These are phyloP conservation scores for Malthinus flaveolus DNA, from an alignment of 2,888 invertebrate genomes.

Conservation along the genomic window DNA sequence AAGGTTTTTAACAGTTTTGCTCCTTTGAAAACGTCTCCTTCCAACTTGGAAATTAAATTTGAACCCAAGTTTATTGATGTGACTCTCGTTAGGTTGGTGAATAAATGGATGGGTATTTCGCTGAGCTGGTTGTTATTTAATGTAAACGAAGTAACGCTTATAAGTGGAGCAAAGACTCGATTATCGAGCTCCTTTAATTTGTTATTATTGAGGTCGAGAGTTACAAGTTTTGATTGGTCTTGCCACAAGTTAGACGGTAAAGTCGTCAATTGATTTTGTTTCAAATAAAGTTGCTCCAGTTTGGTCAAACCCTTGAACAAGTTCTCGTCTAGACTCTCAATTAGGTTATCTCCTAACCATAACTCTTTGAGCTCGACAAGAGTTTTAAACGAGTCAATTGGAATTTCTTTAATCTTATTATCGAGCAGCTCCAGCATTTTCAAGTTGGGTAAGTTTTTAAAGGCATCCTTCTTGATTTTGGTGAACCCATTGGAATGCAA, in stretches of 20 bases:
- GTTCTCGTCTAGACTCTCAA: background rate
- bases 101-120: background rate
- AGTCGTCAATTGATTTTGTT: background rate
- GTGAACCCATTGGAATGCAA: background rate
- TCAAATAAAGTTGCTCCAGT: background rate
- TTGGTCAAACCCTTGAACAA: background rate
- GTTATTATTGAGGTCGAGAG: no score
- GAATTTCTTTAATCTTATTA: background rate
- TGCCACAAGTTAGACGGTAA: background rate
- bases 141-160: background rate
- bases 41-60: background rate
- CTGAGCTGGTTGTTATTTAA: background rate
- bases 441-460: background rate
- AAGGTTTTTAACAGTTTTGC: background rate
- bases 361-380: background rate
- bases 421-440: background rate
- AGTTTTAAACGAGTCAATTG: background rate
- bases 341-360: background rate
- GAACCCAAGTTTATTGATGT: background rate
- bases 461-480: background rate
- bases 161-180: no score
- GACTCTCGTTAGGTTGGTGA: background rate
- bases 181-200: no score
- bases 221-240: background rate
- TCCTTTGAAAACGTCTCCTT: background rate